A percentile compares a stretch with the other conserved stretches of the same genome.
Conservation (phyloP, 2,797 vertebrate species). For the Staurois parvus region DNA sequence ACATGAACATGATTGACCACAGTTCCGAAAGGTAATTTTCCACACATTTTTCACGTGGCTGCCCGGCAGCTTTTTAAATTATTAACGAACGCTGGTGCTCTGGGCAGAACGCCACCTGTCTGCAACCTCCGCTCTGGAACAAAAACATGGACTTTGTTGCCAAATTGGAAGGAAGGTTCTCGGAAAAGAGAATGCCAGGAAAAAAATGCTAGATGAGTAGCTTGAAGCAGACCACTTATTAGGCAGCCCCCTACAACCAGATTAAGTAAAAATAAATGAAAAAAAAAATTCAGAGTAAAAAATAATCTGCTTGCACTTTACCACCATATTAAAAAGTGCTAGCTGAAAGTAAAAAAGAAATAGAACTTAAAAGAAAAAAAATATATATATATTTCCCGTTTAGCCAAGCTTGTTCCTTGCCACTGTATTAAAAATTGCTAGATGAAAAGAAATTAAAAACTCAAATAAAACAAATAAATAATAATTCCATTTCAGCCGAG, state of each 20-base stretch:
- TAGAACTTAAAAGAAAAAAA: too few relatives aligned
- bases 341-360: too few relatives aligned
- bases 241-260: neutral
- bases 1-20: constrained; percentile 91
- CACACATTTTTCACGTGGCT: neutral
- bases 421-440: too few relatives aligned
- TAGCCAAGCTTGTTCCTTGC: too few relatives aligned
- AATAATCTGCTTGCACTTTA: too few relatives aligned
- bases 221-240: neutral
- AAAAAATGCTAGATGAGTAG: neutral
- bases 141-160: constrained; percentile 16
- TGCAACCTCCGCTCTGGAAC: neutral
- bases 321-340: too few relatives aligned
- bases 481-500: too few relatives aligned
- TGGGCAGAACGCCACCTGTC: constrained; percentile 31
- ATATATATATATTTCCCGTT: too few relatives aligned
- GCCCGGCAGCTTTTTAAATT: constrained; percentile 7
- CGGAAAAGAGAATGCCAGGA: neutral
- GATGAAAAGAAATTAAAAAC: too few relatives aligned
- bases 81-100: constrained; percentile 17
- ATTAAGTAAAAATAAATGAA: too few relatives aligned
- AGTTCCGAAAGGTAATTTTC: constrained; percentile 88
- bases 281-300: too few relatives aligned
- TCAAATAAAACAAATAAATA: too few relatives aligned
- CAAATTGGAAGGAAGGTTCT: neutral